These are phyloP conservation scores for Echinops telfairi DNA, from an alignment of 2,113 vertebrate genomes.

Conservation along the genomic window DNA sequence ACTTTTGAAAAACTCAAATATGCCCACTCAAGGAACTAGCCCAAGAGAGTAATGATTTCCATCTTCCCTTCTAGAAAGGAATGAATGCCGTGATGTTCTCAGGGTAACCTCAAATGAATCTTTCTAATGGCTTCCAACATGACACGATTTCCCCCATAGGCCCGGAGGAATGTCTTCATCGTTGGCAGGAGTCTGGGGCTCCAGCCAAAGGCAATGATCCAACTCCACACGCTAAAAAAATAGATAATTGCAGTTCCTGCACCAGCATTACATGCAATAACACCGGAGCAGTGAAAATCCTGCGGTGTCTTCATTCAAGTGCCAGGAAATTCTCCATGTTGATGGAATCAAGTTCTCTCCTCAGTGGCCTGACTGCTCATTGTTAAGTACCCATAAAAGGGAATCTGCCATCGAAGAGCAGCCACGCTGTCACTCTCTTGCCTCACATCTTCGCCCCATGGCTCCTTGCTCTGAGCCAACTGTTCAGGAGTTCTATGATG, in stretches of 20 bases:
- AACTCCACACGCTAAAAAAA: conserved; percentile 85
- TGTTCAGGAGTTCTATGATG: conserved; percentile 55
- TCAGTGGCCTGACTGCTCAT: conserved; percentile 78
- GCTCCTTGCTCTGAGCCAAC: conserved; percentile 16
- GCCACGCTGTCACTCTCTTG: conserved; percentile 23
- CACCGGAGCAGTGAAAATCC: conserved; percentile 89
- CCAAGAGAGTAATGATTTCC: conserved; percentile 78
- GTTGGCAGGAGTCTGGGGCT: conserved; percentile 87
- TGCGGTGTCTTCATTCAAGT: conserved; percentile 75
- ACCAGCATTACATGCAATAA: conserved; percentile 83
- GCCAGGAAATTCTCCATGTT: conserved; percentile 80
- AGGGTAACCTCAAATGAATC: conserved; percentile 85
- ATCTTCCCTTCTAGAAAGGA: conserved; percentile 78
- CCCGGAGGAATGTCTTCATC: conserved; percentile 87
- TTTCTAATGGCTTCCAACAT: conserved; percentile 85
- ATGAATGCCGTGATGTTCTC: conserved; percentile 87
- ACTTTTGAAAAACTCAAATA: conserved; percentile 82
- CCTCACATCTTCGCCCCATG: neutral
- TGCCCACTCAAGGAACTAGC: conserved; percentile 85
- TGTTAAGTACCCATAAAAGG: conserved; percentile 73
- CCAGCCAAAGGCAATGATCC: conserved; percentile 88
- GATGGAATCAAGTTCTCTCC: conserved; percentile 71
- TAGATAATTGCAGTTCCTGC: conserved; percentile 86
- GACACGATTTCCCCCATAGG: conserved; percentile 85
- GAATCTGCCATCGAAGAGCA: conserved; percentile 77